Evolutionary conservation across 2,797 vertebrate species (phyloP).

Genomic region (Pristis pectinata): DNA sequence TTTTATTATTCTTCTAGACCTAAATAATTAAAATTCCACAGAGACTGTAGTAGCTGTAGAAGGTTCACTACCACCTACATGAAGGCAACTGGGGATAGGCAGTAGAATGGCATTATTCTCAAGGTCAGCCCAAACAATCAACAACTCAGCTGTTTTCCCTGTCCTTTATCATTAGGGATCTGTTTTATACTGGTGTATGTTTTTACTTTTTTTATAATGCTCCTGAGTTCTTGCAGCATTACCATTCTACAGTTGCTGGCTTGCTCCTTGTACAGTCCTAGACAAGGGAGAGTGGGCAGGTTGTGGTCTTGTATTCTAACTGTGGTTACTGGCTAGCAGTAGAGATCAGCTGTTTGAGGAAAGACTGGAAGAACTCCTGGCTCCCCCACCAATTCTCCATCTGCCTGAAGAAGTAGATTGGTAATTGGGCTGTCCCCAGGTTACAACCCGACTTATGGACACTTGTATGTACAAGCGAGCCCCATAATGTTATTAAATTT

Average conservation of each 20-base stretch:
- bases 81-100: not conserved
- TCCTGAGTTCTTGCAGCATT: not conserved
- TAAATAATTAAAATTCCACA: not conserved
- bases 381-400: not conserved
- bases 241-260: not conserved
- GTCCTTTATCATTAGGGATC: not conserved
- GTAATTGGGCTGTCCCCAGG: too few species aligned
- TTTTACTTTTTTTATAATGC: not conserved
- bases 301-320: not conserved
- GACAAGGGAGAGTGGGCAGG: not conserved
- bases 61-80: not conserved
- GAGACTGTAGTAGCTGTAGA: not conserved
- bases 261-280: not conserved
- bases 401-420: not conserved
- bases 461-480: too few species aligned
- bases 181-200: not conserved
- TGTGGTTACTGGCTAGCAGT: not conserved
- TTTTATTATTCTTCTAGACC: not conserved
- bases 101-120: not conserved
- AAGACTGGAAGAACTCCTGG: not conserved
- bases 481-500: too few species aligned
- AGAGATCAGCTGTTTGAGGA: not conserved
- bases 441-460: too few species aligned
- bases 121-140: too few species aligned
- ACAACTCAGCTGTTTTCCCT: not conserved